phyloP scores from a whole-genome alignment of 1,140 invertebrate genomes.

The Tenebrio molitor region DNA sequence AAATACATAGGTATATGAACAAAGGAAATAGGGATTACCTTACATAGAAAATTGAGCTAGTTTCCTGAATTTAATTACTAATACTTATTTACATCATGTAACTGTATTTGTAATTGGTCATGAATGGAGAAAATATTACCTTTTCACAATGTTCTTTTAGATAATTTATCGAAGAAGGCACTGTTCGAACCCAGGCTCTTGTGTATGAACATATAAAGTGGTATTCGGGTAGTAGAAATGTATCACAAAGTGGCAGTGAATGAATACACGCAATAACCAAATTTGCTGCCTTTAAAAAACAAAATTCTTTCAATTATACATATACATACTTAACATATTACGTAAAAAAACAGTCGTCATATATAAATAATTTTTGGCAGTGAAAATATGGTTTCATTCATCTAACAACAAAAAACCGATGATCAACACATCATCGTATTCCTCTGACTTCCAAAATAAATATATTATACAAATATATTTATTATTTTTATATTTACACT shows the following conservation, averaged over 20 bases:
- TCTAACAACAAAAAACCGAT: slow-evolving; percentile 2
- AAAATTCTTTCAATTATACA: slow-evolving; percentile 30
- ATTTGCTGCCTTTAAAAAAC: slow-evolving; percentile 18
- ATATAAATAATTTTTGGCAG: slow-evolving; percentile 38
- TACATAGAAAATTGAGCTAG: slow-evolving; percentile 40
- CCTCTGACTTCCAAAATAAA: slow-evolving; percentile 34
- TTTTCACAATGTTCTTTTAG: slow-evolving; percentile 27
- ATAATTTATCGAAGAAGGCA: slow-evolving; percentile 43
- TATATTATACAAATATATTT: slow-evolving; percentile 44
- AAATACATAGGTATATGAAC: slow-evolving; percentile 38
- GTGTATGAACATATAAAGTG: slow-evolving; percentile 38
- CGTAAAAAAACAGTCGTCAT: slow-evolving; percentile 26
- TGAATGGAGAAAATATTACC: slow-evolving; percentile 32
- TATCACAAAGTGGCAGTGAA: slow-evolving; percentile 52
- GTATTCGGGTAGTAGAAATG: slow-evolving; percentile 38
- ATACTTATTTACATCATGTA: slow-evolving; percentile 32
- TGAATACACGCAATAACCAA: slow-evolving; percentile 39
- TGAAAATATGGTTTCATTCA: slow-evolving; percentile 30
- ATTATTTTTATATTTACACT: slow-evolving; percentile 27
- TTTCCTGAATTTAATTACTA: slow-evolving; percentile 35
- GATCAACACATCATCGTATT: slow-evolving; percentile 8
- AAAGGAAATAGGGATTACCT: slow-evolving; percentile 18
- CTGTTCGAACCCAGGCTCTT: slow-evolving; percentile 48
- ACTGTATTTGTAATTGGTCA: slow-evolving; percentile 40
- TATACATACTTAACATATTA: slow-evolving; percentile 41